These are phyloP conservation scores for Xyrauchen texanus DNA, from an alignment of 2,113 vertebrate genomes.

Conservation along the genomic window DNA sequence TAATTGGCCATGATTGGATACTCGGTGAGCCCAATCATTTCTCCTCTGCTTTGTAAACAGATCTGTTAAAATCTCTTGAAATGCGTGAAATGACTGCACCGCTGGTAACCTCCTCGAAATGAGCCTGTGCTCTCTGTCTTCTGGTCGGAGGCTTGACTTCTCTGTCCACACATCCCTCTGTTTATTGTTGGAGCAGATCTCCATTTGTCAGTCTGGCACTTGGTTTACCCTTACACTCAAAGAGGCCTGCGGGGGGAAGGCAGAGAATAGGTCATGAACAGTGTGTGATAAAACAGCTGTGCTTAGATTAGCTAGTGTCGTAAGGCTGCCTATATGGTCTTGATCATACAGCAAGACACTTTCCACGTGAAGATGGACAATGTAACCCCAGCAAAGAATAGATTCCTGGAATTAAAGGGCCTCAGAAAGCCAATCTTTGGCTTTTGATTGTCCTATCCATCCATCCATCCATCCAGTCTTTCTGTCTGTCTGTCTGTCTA, in stretches of 20 bases:
- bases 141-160: neutral
- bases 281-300: conserved; percentile 35
- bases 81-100: conserved; percentile 51
- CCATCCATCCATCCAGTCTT: too few relatives aligned
- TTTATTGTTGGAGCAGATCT: conserved; percentile 40
- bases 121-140: conserved; percentile 21
- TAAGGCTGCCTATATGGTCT: neutral
- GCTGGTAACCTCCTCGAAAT: neutral
- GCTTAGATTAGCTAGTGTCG: neutral
- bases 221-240: conserved; percentile 36
- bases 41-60: conserved; percentile 53
- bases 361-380: neutral
- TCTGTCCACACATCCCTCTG: conserved; percentile 12
- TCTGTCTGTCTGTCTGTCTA: too few relatives aligned
- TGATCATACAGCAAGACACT: neutral
- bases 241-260: conserved; percentile 23
- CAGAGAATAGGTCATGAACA: conserved; percentile 26
- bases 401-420: neutral
- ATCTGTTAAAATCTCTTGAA: conserved; percentile 53
- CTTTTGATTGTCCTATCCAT: too few relatives aligned
- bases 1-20: conserved; percentile 54
- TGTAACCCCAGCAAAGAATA: neutral
- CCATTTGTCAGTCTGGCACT: conserved; percentile 50
- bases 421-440: neutral
- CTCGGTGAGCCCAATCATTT: conserved; percentile 42